phyloP scores from a whole-genome alignment of 2,888 invertebrate genomes.

The Gymnosoma rotundatum region DNA sequence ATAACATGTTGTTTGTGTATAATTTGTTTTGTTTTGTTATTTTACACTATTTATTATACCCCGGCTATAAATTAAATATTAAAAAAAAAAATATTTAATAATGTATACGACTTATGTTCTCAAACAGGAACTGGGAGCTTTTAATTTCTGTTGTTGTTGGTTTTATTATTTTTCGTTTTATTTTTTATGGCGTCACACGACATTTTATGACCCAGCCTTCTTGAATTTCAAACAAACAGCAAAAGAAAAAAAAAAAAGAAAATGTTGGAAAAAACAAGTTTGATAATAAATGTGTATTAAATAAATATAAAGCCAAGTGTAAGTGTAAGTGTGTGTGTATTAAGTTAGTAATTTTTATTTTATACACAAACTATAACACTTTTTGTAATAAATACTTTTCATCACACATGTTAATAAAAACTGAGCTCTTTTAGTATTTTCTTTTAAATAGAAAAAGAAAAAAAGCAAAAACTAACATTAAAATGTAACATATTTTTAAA shows the following conservation, averaged over 20 bases:
- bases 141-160: neutral
- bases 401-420: neutral
- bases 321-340: slow-evolving; percentile 27
- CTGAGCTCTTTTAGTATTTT: neutral
- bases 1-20: slow-evolving; percentile 41
- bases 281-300: slow-evolving; percentile 58
- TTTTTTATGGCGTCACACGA: slow-evolving; percentile 68
- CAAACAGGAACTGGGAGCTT: neutral
- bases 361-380: slow-evolving; percentile 46
- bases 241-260: neutral
- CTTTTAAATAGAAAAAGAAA: neutral
- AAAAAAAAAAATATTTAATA: slow-evolving; percentile 42
- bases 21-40: slow-evolving; percentile 18
- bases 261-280: neutral
- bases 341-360: slow-evolving; percentile 33
- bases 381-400: slow-evolving; percentile 57
- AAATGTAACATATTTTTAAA: neutral
- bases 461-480: neutral
- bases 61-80: slow-evolving; percentile 64
- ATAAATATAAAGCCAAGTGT: slow-evolving; percentile 38
- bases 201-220: slow-evolving; percentile 62
- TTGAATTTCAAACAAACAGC: slow-evolving; percentile 27
- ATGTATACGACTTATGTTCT: slow-evolving; percentile 28
- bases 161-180: slow-evolving; percentile 11
- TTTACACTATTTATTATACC: slow-evolving; percentile 47